Evolutionary conservation across 2,888 invertebrate species (phyloP).

Genomic region (Galerucella nymphaeae): DNA sequence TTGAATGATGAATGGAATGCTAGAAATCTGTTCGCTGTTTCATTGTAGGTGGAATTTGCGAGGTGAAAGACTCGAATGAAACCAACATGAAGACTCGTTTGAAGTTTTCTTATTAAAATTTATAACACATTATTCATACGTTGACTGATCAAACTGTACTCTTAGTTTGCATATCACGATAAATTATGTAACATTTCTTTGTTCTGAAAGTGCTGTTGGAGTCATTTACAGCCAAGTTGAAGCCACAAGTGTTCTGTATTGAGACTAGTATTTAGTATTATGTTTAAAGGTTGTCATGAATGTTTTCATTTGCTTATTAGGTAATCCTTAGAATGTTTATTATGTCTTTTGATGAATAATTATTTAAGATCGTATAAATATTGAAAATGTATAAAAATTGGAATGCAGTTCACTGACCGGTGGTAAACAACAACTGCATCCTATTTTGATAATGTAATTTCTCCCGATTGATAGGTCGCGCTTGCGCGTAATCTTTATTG

Average conservation of each 20-base stretch:
- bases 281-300: constrained; percentile 31
- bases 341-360: background rate
- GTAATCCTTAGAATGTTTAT: constrained; percentile 1
- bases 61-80: constrained; percentile 55
- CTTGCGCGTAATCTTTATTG: too few species aligned
- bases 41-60: constrained; percentile 57
- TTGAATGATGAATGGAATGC: constrained; percentile 54
- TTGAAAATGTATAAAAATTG: background rate
- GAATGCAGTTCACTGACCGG: background rate
- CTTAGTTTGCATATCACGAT: constrained; percentile 46
- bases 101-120: constrained; percentile 51
- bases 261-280: constrained; percentile 27
- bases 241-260: constrained; percentile 31
- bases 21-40: constrained; percentile 57
- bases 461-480: too few species aligned
- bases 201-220: constrained; percentile 33
- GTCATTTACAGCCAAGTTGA: constrained; percentile 24
- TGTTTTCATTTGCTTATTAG: constrained; percentile 15
- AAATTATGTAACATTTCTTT: constrained; percentile 36
- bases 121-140: constrained; percentile 52
- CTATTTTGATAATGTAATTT: too few species aligned
- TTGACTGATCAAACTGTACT: constrained; percentile 49
- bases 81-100: constrained; percentile 53
- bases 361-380: background rate
- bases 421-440: too few species aligned